Base-by-base conservation (phyloP, 2,113 vertebrate genomes). In the Macquaria australasica region DNA sequence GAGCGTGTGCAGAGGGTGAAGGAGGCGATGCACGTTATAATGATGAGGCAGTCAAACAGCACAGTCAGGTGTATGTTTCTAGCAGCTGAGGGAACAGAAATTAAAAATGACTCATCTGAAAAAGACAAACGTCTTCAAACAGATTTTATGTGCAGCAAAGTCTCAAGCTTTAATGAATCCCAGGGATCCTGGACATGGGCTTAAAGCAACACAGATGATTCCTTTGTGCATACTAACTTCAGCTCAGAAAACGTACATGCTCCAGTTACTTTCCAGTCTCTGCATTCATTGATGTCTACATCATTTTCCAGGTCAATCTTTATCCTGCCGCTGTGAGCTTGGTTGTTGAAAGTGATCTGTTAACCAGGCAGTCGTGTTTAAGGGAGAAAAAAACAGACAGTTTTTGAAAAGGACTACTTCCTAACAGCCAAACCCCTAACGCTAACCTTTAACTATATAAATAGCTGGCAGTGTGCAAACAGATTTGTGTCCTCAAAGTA, bases 271-370 rank as follows among this genome's bases (percentile, higher is more conserved):
- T 97, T 97, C 97, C 97, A 98, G 80, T 98, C 97, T 94, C 93
- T 96, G 93, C 98, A 99, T 90, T 99, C 97, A 62, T 95, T 96
- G 89, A 99, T 98, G 0, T 96, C 94, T 83, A 98, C 97, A 28
- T 98, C 96, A 0, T 95, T 97, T 86, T 98, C 97, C 85, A 99
- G 94, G 68, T 95, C 95, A 63, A 99, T 95, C 92, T 96, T 97
- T 83, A 99, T 98, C 92, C 96, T 96, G 91, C 98, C 98, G 72
- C 98, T 99, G 88, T 99, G 98, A 71, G 94, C 97, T 88, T 95
- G 95, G 92, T 99, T 99, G 95, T 98, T 93, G 73, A 98, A 98
- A 15, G 93, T 94, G 85, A 99, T 97, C 98, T 99, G 91, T 86
- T 41, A 48, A 74, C 11, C 78, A 82, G 39, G 87, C n/a, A 77